Evolutionary conservation across 2,797 vertebrate genomes (phyloP), one percentile per base, ranked within the genome.

Genomic region (Pangasius krempfi): DNA sequence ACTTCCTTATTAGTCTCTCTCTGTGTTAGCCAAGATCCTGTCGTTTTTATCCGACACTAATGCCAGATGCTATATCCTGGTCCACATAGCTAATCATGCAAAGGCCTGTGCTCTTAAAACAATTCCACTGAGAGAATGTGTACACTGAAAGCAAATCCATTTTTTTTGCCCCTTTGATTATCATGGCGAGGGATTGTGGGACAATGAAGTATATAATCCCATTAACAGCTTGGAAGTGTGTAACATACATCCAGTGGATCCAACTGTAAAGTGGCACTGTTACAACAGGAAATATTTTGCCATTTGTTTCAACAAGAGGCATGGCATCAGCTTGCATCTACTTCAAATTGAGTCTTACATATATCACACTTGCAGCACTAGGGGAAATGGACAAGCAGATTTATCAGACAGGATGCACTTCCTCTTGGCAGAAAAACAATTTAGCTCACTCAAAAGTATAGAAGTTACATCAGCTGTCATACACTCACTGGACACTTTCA

Each of bases 1-100:
- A 78, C 79, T 90, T 88, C 80, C 30, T 60, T 87, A 85, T 90
- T 91, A 88, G 68, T 56, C 54, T 33, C 86, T 85, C 82, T 91
- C 4, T 44, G 33, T 75, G 66, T 72, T 82, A 10, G 37, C 86
- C 86, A 81, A 82, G 62, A 82, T 90, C 60, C 84, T 62, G 79
- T 87, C 88, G 30, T 88, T 85, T 91, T 87, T 88, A 91, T 91
- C 68, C 25, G 4, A 89, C 62, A 33, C n/a, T 50, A 84, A 84
- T 68, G 44, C 44, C 66, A 58, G 52, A 40, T 85, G 68, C 64
- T 84, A 54, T 72, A 27, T 56, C 84, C 83, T 87, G 88, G 79
- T 88, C 33, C 18, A 3, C 52, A 90, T 83, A 85, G 22, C 33
- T 72, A 84, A 85, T 83, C 66, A 78, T 88, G 52, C 83, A 25